Conservation (phyloP, 2,113 vertebrate species). For the Etia nguti region DNA sequence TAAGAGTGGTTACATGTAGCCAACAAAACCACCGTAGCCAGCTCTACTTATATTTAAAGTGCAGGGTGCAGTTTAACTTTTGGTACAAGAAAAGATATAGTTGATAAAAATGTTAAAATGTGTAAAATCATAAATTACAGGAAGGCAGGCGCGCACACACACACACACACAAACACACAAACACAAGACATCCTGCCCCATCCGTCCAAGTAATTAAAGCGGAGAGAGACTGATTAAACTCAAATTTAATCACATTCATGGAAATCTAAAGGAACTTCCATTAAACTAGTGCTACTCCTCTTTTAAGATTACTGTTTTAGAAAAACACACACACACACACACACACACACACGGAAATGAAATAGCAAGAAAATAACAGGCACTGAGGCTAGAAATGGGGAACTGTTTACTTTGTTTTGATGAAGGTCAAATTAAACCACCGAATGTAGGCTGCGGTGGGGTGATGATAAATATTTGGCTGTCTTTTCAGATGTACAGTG, state of each 20-base stretch:
- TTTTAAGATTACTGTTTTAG: background rate
- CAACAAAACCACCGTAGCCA: conserved; percentile 13
- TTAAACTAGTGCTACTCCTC: background rate
- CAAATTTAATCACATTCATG: conserved; percentile 27
- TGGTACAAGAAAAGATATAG: background rate
- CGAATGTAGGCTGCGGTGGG: background rate
- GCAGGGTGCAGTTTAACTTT: conserved; percentile 19
- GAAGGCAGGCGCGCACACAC: background rate
- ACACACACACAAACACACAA: background rate
- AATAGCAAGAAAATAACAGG: background rate
- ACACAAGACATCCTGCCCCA: background rate
- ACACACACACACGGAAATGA: background rate
- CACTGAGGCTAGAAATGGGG: background rate
- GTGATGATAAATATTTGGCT: conserved; percentile 44
- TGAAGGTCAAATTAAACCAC: conserved; percentile 64
- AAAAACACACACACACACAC: background rate
- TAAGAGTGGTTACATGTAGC: conserved; percentile 29
- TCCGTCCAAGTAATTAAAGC: conserved; percentile 44
- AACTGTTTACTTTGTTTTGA: conserved; percentile 19
- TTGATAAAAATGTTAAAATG: background rate
- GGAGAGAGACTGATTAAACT: conserved; percentile 53
- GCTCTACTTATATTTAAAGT: conserved; percentile 2
- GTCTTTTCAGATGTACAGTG: conserved; percentile 51
- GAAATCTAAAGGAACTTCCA: conserved; percentile 20
- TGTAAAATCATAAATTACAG: background rate